A percentile compares a stretch with the other conserved stretches of the same genome.
These are phyloP conservation scores for Xyrichtys novacula DNA, from an alignment of 2,797 vertebrate genomes.

Conservation along the genomic window DNA sequence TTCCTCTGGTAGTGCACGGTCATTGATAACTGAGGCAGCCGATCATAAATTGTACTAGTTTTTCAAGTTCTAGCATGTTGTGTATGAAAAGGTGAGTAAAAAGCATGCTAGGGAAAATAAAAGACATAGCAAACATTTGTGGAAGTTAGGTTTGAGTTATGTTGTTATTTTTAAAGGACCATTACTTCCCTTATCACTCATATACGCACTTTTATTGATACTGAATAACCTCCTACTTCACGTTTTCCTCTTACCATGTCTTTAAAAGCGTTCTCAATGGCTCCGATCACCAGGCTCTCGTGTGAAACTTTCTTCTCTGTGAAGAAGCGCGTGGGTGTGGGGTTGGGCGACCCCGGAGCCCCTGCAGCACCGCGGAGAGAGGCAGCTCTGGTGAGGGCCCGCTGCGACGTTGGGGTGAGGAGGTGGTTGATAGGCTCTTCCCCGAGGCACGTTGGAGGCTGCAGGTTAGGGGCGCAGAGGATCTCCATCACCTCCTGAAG, in stretches of 20 bases:
- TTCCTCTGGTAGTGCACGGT: too few relatives aligned
- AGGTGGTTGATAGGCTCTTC: constrained; percentile 88
- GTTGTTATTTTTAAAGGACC: too few relatives aligned
- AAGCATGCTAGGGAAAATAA: background rate
- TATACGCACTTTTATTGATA: too few relatives aligned
- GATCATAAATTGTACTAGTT: too few relatives aligned
- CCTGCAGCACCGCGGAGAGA: constrained; percentile 91
- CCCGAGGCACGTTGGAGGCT: constrained; percentile 91
- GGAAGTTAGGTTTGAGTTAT: too few relatives aligned
- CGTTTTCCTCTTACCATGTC: constrained; percentile 90
- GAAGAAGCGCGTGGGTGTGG: constrained; percentile 92
- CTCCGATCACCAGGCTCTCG: constrained; percentile 94
- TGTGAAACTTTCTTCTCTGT: constrained; percentile 96
- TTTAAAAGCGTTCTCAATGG: constrained; percentile 97
- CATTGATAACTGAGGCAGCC: too few relatives aligned
- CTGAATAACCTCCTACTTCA: background rate
- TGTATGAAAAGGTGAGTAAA: background rate
- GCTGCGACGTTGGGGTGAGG: constrained; percentile 78
- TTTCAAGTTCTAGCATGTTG: background rate
- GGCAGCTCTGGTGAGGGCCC: constrained; percentile 90
- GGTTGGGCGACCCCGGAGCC: constrained; percentile 90
- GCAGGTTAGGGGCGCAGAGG: constrained; percentile 85
- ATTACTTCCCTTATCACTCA: too few relatives aligned
- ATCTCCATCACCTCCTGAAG: constrained; percentile 94
- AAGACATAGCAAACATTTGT: too few relatives aligned